A percentile compares a stretch with the other conserved stretches of the same genome.
These are phyloP conservation scores for Anastrepha obliqua DNA, from an alignment of 1,140 invertebrate species.

Conservation along the genomic window DNA sequence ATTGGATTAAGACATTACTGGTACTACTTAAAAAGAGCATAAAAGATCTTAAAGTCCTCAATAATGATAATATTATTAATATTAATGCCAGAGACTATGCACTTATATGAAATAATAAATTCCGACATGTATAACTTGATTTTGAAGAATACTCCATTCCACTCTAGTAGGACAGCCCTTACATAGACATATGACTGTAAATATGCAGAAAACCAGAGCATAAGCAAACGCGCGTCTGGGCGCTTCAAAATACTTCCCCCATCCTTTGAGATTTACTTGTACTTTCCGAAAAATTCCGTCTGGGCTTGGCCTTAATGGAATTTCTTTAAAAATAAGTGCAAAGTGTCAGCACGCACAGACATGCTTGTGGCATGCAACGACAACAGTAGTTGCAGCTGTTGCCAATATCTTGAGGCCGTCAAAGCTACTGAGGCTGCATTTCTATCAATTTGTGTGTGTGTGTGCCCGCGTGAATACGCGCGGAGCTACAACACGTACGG, in stretches of 20 bases:
- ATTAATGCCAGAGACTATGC: no score
- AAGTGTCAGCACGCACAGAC: neutral
- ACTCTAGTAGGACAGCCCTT: no score
- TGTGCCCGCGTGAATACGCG: neutral
- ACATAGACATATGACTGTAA: no score
- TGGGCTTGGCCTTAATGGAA: conserved; percentile 37
- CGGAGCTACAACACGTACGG: conserved; percentile 17
- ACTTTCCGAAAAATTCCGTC: neutral
- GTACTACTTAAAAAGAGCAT: no score
- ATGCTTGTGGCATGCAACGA: conserved; percentile 34
- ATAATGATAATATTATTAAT: no score
- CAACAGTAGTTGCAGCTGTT: conserved; percentile 32
- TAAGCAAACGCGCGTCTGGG: neutral
- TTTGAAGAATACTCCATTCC: no score
- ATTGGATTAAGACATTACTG: no score
- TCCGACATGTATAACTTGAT: no score
- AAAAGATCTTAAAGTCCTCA: no score
- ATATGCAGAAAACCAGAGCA: no score
- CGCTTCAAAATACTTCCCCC: neutral
- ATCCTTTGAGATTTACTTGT: conserved; percentile 17
- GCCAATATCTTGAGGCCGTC: conserved; percentile 51
- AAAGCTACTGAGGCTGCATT: neutral
- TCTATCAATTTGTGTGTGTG: neutral
- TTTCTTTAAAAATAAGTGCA: conserved; percentile 36
- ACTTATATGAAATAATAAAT: no score